These are phyloP conservation scores for Acyrthosiphon pisum DNA, from an alignment of 1,140 invertebrate species.

Conservation along the genomic window DNA sequence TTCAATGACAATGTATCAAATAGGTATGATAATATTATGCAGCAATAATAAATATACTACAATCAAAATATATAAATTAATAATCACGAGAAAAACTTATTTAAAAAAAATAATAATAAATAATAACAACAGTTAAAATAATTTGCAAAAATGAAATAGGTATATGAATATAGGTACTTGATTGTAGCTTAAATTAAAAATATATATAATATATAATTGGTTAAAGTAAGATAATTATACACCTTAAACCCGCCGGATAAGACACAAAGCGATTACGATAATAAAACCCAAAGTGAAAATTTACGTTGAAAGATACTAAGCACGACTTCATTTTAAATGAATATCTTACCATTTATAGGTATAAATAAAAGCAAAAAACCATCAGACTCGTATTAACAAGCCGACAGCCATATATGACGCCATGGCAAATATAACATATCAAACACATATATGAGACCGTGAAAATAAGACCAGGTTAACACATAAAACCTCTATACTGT, in stretches of 20 bases:
- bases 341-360: conserved; percentile 25
- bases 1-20: conserved; percentile 7
- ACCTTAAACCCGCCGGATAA: conserved; percentile 46
- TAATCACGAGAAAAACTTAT: conserved; percentile 2
- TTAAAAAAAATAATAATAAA: conserved; percentile 38
- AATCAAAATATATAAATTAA: conserved; percentile 11
- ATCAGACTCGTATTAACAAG: conserved; percentile 14
- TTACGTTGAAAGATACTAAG: neutral
- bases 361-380: neutral
- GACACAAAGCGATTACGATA: conserved; percentile 35
- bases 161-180: conserved; percentile 6
- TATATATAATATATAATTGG: conserved; percentile 22
- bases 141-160: conserved; percentile 24
- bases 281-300: conserved; percentile 32
- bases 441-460: conserved; percentile 34
- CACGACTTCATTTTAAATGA: neutral
- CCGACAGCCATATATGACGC: conserved; percentile 42
- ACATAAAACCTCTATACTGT: neutral
- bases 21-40: neutral
- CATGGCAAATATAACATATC: conserved; percentile 35
- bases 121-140: conserved; percentile 26
- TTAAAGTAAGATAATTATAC: conserved; percentile 54
- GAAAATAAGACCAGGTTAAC: conserved; percentile 49
- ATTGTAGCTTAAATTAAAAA: conserved; percentile 24
- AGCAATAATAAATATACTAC: conserved; percentile 29